Base-by-base conservation (phyloP, 2,888 invertebrate species). In the Campoletis raptor region DNA sequence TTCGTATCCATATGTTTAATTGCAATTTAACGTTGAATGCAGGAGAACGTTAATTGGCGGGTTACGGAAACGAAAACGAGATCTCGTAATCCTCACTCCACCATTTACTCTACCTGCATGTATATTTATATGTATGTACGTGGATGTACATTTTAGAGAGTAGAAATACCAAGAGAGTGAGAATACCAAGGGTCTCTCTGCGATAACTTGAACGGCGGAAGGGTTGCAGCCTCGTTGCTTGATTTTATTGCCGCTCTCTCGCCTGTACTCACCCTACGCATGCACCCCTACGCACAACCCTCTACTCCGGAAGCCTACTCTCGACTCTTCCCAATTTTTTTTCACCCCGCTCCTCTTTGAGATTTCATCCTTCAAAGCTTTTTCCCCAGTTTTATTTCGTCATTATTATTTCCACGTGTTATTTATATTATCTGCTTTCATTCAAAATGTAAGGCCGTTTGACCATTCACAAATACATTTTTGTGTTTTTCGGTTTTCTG, bases 211-310 rank as follows among this genome's bases (percentile, higher is more conserved):
- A 88, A 90, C 88, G 85, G 86, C 90, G 90, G 90, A 92, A 93
- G 93, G 93, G 93, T 93, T 93, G 92, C 89, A 91, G 89, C 91
- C 92, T 90, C 90, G 89, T 87, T 90, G 91, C 91, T 91, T 93
- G 92, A 93, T 93, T 93, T 93, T 93, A 93, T 93, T 92, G 91
- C 91, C 90, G 90, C 89, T 90, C 88, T 89, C 84, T 85, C 83
- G 80, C 79, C 83, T 83, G 57, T 73, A 45, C 80, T 54, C 64
- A 67, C 24, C 74, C 57, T 15, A 18, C 77, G 15, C 67, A 70
- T 82, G 79, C 37, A 72, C 81, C 88, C 70, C 78, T 83, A 78
- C 88, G 69, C 66, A n/a, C 78, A 69, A 77, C 79, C 72, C 83
- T 67, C 72, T 54, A 30, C 64, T 77, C 64, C 66, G 81, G 83